Evolutionary conservation across 2,888 invertebrate species (phyloP).

Genomic region (Yponomeuta malinellus): DNA sequence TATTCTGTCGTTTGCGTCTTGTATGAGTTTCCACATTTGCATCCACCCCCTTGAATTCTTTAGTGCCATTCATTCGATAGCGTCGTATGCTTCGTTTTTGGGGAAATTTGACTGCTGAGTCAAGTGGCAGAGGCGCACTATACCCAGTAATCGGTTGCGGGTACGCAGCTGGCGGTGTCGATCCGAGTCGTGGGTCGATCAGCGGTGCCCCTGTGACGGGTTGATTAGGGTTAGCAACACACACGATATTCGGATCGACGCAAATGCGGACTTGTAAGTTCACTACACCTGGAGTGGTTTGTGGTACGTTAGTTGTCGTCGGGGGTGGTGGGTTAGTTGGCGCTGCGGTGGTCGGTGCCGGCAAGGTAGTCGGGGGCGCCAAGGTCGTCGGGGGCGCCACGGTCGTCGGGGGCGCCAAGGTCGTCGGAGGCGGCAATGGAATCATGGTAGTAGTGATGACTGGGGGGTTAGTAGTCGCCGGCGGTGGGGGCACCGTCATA

Average conservation of each 20-base stretch:
- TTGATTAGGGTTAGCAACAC: constrained; percentile 64
- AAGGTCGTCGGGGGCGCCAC: constrained; percentile 22
- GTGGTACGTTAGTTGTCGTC: constrained; percentile 17
- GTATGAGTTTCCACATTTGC: constrained; percentile 30
- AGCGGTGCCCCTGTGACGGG: constrained; percentile 51
- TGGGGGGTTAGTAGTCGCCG: constrained; percentile 34
- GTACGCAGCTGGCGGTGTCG: constrained; percentile 50
- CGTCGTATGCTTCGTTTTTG: constrained; percentile 25
- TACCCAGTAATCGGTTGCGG: constrained; percentile 49
- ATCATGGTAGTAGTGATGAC: constrained; percentile 13
- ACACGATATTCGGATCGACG: constrained; percentile 58
- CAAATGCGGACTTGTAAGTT: constrained; percentile 56
- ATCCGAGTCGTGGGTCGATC: constrained; percentile 67
- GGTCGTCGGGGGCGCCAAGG: constrained; percentile 25
- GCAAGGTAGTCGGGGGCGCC: constrained; percentile 17
- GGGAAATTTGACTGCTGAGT: constrained; percentile 58
- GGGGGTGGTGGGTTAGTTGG: constrained; percentile 28
- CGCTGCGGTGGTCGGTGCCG: constrained; percentile 24
- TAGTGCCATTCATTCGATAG: constrained; percentile 22
- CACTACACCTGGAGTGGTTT: constrained; percentile 39
- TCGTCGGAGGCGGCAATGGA: constrained; percentile 16
- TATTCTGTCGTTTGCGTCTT: constrained; percentile 51
- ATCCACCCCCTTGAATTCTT: constrained; percentile 25
- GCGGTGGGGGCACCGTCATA: constrained; percentile 50
- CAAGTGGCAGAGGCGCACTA: constrained; percentile 47